These are phyloP conservation scores for Zootoca vivipara DNA, from an alignment of 2,113 vertebrate species.

Conservation along the genomic window DNA sequence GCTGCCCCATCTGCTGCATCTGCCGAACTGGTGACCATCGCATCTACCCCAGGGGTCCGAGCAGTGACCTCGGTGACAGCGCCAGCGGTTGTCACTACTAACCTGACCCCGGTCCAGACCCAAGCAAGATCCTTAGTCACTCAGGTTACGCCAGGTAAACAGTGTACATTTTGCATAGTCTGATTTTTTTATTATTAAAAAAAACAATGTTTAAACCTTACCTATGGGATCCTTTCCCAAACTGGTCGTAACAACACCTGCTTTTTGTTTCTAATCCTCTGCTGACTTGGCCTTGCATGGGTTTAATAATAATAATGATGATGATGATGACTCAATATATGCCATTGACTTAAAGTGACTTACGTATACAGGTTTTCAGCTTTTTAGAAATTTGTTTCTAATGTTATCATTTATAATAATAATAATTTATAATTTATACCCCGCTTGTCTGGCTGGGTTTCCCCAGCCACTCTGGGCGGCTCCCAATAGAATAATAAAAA, in stretches of 20 bases:
- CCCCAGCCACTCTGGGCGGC: no score
- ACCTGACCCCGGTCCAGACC: conserved; percentile 82
- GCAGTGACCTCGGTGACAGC: conserved; percentile 85
- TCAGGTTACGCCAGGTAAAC: conserved; percentile 83
- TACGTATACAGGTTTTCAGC: no score
- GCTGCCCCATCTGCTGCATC: conserved; percentile 74
- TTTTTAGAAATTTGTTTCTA: no score
- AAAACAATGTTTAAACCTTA: fast-evolving
- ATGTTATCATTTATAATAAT: no score
- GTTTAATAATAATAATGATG: neutral
- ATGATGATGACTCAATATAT: no score
- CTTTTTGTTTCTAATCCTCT: no score
- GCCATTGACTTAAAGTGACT: no score
- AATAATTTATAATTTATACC: no score
- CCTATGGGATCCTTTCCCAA: no score
- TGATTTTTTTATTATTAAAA: no score
- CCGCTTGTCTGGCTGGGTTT: no score
- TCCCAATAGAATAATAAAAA: no score
- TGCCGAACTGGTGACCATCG: conserved; percentile 85
- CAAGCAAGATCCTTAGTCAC: conserved; percentile 84
- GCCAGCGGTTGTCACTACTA: conserved; percentile 85
- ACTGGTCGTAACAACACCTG: neutral
- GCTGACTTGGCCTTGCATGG: neutral
- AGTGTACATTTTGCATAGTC: neutral
- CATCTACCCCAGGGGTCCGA: conserved; percentile 83